These are phyloP conservation scores for Melanotaenia pygmaea DNA, from an alignment of 2,797 vertebrate species.

Conservation along the genomic window DNA sequence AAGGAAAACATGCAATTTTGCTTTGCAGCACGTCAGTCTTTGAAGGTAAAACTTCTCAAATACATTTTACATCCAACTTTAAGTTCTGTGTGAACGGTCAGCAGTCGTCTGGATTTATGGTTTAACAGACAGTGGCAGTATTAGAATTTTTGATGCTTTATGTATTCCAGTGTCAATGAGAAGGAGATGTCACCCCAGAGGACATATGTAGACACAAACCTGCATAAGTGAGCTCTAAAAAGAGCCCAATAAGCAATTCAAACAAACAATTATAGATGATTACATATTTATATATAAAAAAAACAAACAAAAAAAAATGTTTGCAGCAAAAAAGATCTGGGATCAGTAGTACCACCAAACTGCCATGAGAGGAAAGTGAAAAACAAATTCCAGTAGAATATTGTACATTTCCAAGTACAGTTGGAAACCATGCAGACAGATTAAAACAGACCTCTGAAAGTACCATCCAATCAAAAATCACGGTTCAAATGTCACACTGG, in stretches of 20 bases:
- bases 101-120: constrained; percentile 34
- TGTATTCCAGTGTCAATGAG: constrained; percentile 79
- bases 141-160: constrained; percentile 42
- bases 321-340: constrained; percentile 57
- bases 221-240: constrained; percentile 44
- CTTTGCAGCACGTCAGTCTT: constrained; percentile 49
- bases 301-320: constrained; percentile 12
- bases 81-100: constrained; percentile 33
- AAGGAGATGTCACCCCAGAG: constrained; percentile 44
- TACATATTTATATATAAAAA: constrained; percentile 1
- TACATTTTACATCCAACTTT: constrained; percentile 46
- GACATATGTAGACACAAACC: constrained; percentile 43
- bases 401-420: constrained; percentile 43
- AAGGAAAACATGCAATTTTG: constrained; percentile 63
- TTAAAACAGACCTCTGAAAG: constrained; percentile 53
- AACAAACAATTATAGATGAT: constrained; percentile 21
- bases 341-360: constrained; percentile 83
- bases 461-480: constrained; percentile 65
- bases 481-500: constrained; percentile 53
- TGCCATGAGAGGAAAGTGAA: constrained; percentile 34
- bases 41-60: constrained; percentile 30
- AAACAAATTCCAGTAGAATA: constrained; percentile 63
- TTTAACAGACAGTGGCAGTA: constrained; percentile 55
- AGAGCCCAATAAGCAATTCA: constrained; percentile 41
- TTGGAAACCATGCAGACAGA: constrained; percentile 49